Evolutionary conservation across 2,888 invertebrate genomes (phyloP), one percentile per base, ranked within the genome.

Genomic region (Cotesia congregata): DNA sequence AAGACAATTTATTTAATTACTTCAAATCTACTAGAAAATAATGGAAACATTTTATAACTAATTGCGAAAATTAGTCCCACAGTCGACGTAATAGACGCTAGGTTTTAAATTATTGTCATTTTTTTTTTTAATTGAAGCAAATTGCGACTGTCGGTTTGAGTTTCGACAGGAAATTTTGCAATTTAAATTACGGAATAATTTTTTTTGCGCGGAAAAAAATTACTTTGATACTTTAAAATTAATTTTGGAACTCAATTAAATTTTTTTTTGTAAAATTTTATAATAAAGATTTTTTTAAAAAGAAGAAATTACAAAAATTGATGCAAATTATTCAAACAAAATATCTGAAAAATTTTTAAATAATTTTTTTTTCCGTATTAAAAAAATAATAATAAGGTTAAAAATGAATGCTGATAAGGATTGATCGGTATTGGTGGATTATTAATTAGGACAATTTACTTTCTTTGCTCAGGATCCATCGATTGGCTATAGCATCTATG

Each of bases 401-500:
- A 30, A 30, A 30, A 30, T 30, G 3, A 30, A 30, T 30, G 17
- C 5, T 62, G 62, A 50, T 12, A 9, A 50, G 7, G 50, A 50
- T 50, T 12, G 50, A 72, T 72, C 50, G 30, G 12, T 17, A 17
- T 12, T 9, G 5, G 12, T 72, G 15, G 38, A 67, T 67, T 30
- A 30, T 64, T 70, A 12, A 6, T 64, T 50, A 50, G 6, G 50
- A 50, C 12, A 50, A 50, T 50, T 50, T 61, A 67, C 50, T 50
- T 75, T 67, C 71, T 71, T 20, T 59, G 30, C 38, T 68, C 30
- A 12, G 50, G 9, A 50, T 50, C 12, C 50, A 50, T 50, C 50
- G 50, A 50, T 50, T 50, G 50, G 4, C 50, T 50, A 50, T 50
- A 50, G 50, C 12, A 50, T 12, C 41, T 62, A 62, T 76, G 62